These are phyloP conservation scores for Andrena marginata DNA, from an alignment of 2,888 invertebrate genomes.

Conservation along the genomic window DNA sequence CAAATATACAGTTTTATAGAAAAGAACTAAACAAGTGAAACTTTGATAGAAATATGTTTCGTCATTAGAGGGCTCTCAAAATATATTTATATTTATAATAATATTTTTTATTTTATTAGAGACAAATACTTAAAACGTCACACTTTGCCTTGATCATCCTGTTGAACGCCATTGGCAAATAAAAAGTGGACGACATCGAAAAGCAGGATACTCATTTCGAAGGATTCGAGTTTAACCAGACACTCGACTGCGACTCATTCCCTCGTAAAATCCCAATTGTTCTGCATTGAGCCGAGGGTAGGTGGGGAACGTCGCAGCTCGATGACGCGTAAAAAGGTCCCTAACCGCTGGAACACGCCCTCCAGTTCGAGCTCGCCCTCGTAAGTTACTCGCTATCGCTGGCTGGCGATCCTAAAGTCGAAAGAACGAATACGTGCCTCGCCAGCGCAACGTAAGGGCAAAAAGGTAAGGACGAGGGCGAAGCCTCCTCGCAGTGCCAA, in stretches of 20 bases:
- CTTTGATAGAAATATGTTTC: no score
- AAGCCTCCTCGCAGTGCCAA: conserved; percentile 20
- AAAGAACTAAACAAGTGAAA: no score
- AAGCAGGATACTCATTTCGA: background rate
- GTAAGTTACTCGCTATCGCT: conserved; percentile 38
- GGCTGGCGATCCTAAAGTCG: conserved; percentile 20
- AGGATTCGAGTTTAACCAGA: background rate
- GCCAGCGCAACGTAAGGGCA: conserved; percentile 19
- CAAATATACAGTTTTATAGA: no score
- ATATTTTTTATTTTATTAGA: no score
- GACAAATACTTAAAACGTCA: no score
- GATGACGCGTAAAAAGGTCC: conserved; percentile 33
- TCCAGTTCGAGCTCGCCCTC: background rate
- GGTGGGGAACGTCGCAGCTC: background rate
- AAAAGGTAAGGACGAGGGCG: background rate
- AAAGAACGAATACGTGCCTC: conserved; percentile 33
- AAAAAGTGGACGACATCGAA: background rate
- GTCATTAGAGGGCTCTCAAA: no score
- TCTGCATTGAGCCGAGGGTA: conserved; percentile 6
- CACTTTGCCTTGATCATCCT: background rate
- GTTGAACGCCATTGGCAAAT: background rate
- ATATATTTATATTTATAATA: no score
- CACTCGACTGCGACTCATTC: conserved; percentile 4
- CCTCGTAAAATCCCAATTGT: background rate
- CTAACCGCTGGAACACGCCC: conserved; percentile 25